Evolutionary conservation across 2,888 invertebrate genomes (phyloP), one percentile per base, ranked within the genome.

Genomic region (Marronus borbonicus): DNA sequence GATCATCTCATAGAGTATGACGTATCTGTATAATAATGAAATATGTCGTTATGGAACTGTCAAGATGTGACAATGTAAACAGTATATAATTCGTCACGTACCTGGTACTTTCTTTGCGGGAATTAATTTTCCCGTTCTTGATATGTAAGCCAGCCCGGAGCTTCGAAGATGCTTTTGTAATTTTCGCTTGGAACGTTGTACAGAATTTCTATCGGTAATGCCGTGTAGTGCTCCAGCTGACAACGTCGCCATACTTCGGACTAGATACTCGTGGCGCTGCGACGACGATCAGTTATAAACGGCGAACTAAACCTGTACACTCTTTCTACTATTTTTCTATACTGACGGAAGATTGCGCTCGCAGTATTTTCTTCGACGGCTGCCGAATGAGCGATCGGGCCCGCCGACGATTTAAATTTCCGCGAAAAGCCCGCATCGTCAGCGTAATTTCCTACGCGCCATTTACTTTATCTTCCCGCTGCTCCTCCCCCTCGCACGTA

Each of bases 71-170:
- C 83, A 85, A 86, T 86, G 86, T 86, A 86, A 87, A 87, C 85
- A 86, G 80, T 80, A 79, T 69, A 52, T 78, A 72, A 66, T 62
- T 36, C 44, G 50, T 55, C 60, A 86, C 88, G 83, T 85, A 89
- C 89, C 89, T 88, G 89, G 88, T 78, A 90, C 89, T 85, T 86
- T 87, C 85, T 90, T 90, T 39, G 90, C 90, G 72, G 89, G 89
- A 82, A 90, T 88, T 79, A 89, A 85, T 85, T 89, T 89, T 79
- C 90, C 90, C 66, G 89, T 89, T 80, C 89, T 84, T 78, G 89
- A 89, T 82, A 90, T 88, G 86, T 90, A 90, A 81, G 89, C 89
- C 83, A 89, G 84, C 68, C 90, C 90, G 80, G 89, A 88, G 83
- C 88, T 89, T 76, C 89, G 86, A 78, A 89, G 85, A 83, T 89